Evolutionary conservation across 2,113 vertebrate species (phyloP), one percentile per base, ranked within the genome.

Genomic region (Entelurus aequoreus): DNA sequence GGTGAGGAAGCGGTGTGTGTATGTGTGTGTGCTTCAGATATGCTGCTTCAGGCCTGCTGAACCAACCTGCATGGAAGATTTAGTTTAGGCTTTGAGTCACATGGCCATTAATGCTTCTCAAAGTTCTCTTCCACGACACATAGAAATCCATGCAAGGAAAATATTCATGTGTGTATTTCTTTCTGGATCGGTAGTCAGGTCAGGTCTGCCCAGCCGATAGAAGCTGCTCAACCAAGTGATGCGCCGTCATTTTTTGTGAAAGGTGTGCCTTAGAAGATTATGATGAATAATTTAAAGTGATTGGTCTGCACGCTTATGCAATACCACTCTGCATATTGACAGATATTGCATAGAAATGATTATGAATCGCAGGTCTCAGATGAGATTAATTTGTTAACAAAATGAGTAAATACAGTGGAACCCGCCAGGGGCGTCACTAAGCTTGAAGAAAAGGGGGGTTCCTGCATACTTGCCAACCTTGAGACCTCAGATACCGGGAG

Each of bases 1-100:
- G 93, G 97, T 99, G 77, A 98, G 95, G 84, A 53, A 15, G 15
- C 21, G 14, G 50, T 60, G n/a, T 55, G 28, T 48, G 60, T 65
- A 21, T 60, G 19, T 54, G 48, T 51, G 49, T 48, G 19, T 19
- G 19, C 19, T 55, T 66, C 53, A 59, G 37, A 65, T 63, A 8
- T 37, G 11, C 60, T 13, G 65, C 72, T 69, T 67, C 54, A 60
- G 44, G 58, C 28, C 5, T 1, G 46, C 19, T 47, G 19, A 46
- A 28, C 28, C 28, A 28, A 28, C 3, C 28, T 28, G 56, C 42
- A 54, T 54, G 2, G 63, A 68, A 48, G 55, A 72, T 76, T 69
- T 50, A 74, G 68, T 50, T 10, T 62, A 48, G 50, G 68, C 68
- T 74, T 66, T 76, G 68, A 66, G 63, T 80, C 68, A 76, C 65